These are phyloP conservation scores for Ammospiza nelsoni DNA, from an alignment of 2,113 vertebrate genomes.

Conservation along the genomic window DNA sequence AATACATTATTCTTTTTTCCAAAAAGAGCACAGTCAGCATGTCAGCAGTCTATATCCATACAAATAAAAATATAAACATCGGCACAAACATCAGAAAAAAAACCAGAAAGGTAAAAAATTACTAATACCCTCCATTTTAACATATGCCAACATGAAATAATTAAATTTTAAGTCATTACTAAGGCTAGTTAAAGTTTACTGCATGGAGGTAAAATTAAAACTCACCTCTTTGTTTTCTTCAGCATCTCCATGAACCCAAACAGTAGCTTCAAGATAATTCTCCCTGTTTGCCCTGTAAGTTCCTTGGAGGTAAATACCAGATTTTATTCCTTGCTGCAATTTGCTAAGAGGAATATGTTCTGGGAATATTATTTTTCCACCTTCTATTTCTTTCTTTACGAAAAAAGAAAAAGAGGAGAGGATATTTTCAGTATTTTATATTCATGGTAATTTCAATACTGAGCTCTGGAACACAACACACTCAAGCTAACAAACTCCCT, in stretches of 20 bases:
- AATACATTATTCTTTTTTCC: neutral
- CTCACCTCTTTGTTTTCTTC: constrained; percentile 88
- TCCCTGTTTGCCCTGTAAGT: constrained; percentile 92
- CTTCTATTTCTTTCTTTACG: constrained; percentile 87
- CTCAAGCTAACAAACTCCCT: neutral
- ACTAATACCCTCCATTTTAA: neutral
- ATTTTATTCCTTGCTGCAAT: constrained; percentile 94
- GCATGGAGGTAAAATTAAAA: neutral
- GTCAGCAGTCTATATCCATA: neutral
- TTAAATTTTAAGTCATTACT: neutral
- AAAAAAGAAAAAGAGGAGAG: neutral
- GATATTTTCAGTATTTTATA: neutral
- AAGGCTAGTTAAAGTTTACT: neutral
- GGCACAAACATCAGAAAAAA: neutral
- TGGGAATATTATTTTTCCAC: constrained; percentile 87
- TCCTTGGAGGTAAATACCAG: constrained; percentile 88
- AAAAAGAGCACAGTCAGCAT: neutral
- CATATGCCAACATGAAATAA: rapidly evolving
- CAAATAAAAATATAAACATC: neutral
- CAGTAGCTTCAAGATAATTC: constrained; percentile 96
- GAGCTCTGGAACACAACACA: neutral
- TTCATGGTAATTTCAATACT: neutral
- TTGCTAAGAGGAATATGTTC: constrained; percentile 94
- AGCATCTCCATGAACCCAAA: constrained; percentile 90
- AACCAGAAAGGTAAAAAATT: neutral